phyloP scores from a whole-genome alignment of 2,888 invertebrate species.

The Noctua janthe region DNA sequence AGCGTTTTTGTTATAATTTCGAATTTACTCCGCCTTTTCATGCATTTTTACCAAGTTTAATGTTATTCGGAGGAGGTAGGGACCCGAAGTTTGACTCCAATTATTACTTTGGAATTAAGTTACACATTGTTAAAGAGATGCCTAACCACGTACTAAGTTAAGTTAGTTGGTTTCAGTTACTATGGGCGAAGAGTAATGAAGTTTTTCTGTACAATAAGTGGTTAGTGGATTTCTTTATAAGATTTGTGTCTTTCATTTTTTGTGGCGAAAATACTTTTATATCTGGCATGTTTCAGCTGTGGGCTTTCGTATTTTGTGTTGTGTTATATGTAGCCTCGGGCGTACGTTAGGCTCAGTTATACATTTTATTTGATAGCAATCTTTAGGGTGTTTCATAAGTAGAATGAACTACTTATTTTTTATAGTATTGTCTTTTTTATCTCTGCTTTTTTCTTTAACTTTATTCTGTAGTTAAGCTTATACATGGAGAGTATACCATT shows the following conservation, averaged over 20 bases:
- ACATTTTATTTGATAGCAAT: slow-evolving; percentile 51
- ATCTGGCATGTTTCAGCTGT: slow-evolving; percentile 36
- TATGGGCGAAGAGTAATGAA: slow-evolving; percentile 23
- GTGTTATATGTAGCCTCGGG: slow-evolving; percentile 24
- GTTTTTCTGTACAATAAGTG: slow-evolving; percentile 23
- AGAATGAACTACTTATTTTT: slow-evolving; percentile 47
- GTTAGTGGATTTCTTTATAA: slow-evolving; percentile 31
- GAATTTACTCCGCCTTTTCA: slow-evolving; percentile 66
- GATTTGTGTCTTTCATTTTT: slow-evolving; percentile 39
- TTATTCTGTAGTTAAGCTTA: slow-evolving; percentile 17
- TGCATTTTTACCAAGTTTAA: slow-evolving; percentile 67
- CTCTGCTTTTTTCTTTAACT: neutral
- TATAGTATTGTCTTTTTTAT: slow-evolving; percentile 39
- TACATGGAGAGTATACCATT: too few relatives aligned
- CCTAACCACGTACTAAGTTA: slow-evolving; percentile 39
- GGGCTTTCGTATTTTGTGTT: slow-evolving; percentile 21
- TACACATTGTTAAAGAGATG: slow-evolving; percentile 55
- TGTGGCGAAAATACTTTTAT: slow-evolving; percentile 49
- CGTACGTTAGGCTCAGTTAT: slow-evolving; percentile 32
- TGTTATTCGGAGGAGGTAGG: slow-evolving; percentile 59
- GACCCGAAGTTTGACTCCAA: slow-evolving; percentile 63
- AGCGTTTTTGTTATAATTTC: slow-evolving; percentile 80
- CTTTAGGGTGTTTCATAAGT: slow-evolving; percentile 39
- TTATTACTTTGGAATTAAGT: slow-evolving; percentile 66
- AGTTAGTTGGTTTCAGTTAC: slow-evolving; percentile 36